Conservation (phyloP, 2,888 invertebrate species). For the Boloria euphrosyne region DNA sequence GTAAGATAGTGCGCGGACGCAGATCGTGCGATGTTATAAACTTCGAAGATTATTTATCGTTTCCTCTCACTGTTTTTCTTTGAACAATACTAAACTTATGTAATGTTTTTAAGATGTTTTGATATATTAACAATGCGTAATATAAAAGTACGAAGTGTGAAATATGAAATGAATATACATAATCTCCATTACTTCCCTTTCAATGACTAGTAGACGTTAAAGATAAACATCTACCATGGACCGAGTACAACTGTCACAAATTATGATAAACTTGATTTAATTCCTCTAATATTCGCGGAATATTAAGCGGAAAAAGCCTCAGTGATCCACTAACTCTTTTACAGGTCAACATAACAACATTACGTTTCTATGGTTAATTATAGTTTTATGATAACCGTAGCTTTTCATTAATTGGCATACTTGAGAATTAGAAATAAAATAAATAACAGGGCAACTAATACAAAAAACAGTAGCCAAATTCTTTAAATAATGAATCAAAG, state of each 20-base stretch:
- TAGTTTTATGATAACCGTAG: background rate
- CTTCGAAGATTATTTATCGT: conserved; percentile 78
- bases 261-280: conserved; percentile 48
- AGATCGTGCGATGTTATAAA: conserved; percentile 71
- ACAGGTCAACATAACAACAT: background rate
- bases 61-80: conserved; percentile 77
- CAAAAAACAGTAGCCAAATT: conserved; percentile 20
- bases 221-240: too few species aligned
- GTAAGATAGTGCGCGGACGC: conserved; percentile 55
- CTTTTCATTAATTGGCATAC: too few species aligned
- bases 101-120: background rate
- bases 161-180: background rate
- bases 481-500: conserved; percentile 17
- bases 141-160: background rate
- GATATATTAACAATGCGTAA: background rate
- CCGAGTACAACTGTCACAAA: conserved; percentile 50
- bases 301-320: conserved; percentile 21
- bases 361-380: too few species aligned
- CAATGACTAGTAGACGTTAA: too few species aligned
- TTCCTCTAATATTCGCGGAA: too few species aligned
- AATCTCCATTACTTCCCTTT: too few species aligned
- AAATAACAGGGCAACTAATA: too few species aligned
- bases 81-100: conserved; percentile 66
- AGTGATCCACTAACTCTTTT: conserved; percentile 25
- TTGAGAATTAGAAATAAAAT: too few species aligned